These are phyloP conservation scores for Syndactyla subalaris DNA, from an alignment of 2,797 vertebrate genomes.

Conservation along the genomic window DNA sequence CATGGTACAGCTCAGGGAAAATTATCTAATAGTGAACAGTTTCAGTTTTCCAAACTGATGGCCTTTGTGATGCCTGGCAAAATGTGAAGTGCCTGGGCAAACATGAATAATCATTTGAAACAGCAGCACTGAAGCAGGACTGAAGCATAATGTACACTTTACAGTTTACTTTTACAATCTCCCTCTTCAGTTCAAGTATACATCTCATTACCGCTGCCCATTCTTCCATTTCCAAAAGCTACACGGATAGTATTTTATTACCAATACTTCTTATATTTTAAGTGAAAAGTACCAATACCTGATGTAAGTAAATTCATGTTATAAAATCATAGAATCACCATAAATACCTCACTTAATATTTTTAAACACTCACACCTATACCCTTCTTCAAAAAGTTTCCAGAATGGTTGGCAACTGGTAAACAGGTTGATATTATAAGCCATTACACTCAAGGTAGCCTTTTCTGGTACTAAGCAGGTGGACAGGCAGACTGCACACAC, in stretches of 20 bases:
- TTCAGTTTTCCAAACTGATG: background rate
- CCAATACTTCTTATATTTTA: background rate
- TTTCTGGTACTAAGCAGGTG: background rate
- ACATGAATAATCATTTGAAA: background rate
- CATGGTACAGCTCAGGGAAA: background rate
- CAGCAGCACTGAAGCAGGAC: background rate
- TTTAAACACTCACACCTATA: background rate
- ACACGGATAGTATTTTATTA: background rate
- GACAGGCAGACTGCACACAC: background rate
- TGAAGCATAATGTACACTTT: background rate
- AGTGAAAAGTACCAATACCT: background rate
- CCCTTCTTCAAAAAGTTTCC: background rate
- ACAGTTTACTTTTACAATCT: background rate
- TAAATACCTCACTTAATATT: background rate
- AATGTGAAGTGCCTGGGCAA: background rate
- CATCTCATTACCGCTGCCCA: rapidly evolving
- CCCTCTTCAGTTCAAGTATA: background rate
- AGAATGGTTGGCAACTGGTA: background rate
- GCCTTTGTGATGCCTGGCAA: background rate
- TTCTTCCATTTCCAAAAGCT: background rate
- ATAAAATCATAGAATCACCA: background rate
- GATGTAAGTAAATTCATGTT: background rate
- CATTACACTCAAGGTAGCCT: background rate
- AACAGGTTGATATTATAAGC: background rate
- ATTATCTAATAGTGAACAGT: background rate